Percentiles rank a stretch among this genome's conserved stretches.
Evolutionary conservation across 2,888 invertebrate species (phyloP).

Genomic region (Archips xylosteana): DNA sequence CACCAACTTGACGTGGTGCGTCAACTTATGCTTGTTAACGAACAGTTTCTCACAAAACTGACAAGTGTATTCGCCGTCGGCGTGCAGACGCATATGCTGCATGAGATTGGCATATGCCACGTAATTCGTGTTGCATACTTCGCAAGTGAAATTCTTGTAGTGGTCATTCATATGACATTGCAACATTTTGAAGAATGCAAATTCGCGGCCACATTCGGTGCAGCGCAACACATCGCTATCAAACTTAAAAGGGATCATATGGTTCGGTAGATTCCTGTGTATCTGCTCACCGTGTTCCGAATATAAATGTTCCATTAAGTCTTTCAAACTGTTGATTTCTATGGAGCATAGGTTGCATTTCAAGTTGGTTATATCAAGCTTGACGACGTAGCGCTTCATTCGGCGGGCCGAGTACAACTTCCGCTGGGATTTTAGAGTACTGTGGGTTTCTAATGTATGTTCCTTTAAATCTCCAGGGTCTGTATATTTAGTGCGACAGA

Average conservation of each 20-base stretch:
- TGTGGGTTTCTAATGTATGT: conserved; percentile 59
- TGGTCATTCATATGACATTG: conserved; percentile 37
- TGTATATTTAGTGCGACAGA: conserved; percentile 63
- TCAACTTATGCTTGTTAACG: not conserved
- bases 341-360: not conserved
- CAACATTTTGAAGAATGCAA: conserved; percentile 34
- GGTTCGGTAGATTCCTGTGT: conserved; percentile 14
- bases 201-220: conserved; percentile 30
- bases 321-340: not conserved
- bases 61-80: conserved; percentile 7
- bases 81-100: conserved; percentile 5
- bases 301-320: conserved; percentile 4
- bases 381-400: conserved; percentile 43
- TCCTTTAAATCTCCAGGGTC: conserved; percentile 62
- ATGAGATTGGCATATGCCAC: not conserved
- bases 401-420: conserved; percentile 49
- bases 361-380: conserved; percentile 47
- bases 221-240: conserved; percentile 29
- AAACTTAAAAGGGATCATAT: conserved; percentile 41
- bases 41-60: not conserved
- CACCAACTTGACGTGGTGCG: conserved; percentile 15
- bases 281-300: not conserved
- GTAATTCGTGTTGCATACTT: conserved; percentile 6
- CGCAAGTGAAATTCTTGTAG: conserved; percentile 43
- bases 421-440: conserved; percentile 52